Conservation (phyloP, 1,140 invertebrate species). For the Chionoecetes opilio region DNA sequence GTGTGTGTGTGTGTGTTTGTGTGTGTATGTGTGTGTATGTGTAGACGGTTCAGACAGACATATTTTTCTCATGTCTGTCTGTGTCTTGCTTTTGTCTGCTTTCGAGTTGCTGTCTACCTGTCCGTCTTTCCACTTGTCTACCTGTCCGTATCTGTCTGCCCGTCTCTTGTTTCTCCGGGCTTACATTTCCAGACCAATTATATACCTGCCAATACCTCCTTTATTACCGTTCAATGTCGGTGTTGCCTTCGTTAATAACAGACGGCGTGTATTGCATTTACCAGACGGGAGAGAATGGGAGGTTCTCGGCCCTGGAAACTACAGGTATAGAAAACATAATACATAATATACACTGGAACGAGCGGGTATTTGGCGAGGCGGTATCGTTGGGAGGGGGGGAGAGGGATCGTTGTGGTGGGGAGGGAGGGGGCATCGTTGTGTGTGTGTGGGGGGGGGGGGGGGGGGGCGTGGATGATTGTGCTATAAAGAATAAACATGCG, state of each 20-base stretch:
- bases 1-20: slow-evolving; percentile 4
- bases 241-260: slow-evolving; percentile 16
- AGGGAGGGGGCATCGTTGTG: too few relatives aligned
- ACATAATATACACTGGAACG: neutral
- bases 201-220: slow-evolving; percentile 27
- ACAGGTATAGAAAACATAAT: slow-evolving; percentile 14
- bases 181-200: slow-evolving; percentile 20
- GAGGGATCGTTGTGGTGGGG: too few relatives aligned
- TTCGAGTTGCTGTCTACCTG: too few relatives aligned
- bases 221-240: slow-evolving; percentile 19
- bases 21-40: neutral
- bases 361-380: neutral
- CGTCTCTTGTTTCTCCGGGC: neutral
- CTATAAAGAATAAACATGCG: slow-evolving; percentile 19
- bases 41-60: neutral
- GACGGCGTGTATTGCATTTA: neutral
- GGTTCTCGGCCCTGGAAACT: neutral
- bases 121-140: neutral
- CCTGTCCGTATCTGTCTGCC: neutral
- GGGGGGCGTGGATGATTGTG: too few relatives aligned
- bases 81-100: too few relatives aligned
- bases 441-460: too few relatives aligned
- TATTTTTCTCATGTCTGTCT: too few relatives aligned
- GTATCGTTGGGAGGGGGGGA: neutral
- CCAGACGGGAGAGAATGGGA: neutral